These are phyloP conservation scores for Anseranas semipalmata DNA, from an alignment of 2,113 vertebrate species.

Conservation along the genomic window DNA sequence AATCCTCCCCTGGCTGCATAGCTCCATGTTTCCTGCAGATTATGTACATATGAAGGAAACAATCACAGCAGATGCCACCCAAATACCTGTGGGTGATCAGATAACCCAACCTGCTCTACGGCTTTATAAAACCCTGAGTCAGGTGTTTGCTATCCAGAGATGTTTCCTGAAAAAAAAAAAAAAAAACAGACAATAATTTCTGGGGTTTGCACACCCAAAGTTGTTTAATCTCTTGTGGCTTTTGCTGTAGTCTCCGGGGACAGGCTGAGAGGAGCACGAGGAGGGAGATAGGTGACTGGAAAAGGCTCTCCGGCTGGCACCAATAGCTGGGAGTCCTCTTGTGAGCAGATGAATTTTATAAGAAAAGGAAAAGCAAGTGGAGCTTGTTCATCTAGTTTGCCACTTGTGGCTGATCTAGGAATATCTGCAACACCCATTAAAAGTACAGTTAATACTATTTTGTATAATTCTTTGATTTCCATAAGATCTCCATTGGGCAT, in stretches of 20 bases:
- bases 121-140: slow-evolving; percentile 47
- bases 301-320: background rate
- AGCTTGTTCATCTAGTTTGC: slow-evolving; percentile 7
- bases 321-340: background rate
- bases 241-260: background rate
- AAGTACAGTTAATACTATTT: slow-evolving; percentile 17
- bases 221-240: background rate
- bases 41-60: slow-evolving; percentile 34
- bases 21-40: slow-evolving; percentile 36
- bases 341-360: background rate
- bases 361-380: background rate
- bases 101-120: slow-evolving; percentile 27
- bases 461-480: slow-evolving; percentile 16
- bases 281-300: background rate
- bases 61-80: slow-evolving; percentile 48
- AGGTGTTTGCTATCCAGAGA: slow-evolving; percentile 21
- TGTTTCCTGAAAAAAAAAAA: background rate
- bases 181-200: background rate
- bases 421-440: background rate
- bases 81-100: slow-evolving; percentile 67
- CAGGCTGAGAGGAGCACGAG: background rate
- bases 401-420: background rate
- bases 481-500: background rate
- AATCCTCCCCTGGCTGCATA: background rate
- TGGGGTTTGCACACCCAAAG: background rate